A percentile compares a stretch with the other conserved stretches of the same genome.
Evolutionary conservation across 1,140 invertebrate species (phyloP).

Genomic region (Thaumatotibia leucotreta): DNA sequence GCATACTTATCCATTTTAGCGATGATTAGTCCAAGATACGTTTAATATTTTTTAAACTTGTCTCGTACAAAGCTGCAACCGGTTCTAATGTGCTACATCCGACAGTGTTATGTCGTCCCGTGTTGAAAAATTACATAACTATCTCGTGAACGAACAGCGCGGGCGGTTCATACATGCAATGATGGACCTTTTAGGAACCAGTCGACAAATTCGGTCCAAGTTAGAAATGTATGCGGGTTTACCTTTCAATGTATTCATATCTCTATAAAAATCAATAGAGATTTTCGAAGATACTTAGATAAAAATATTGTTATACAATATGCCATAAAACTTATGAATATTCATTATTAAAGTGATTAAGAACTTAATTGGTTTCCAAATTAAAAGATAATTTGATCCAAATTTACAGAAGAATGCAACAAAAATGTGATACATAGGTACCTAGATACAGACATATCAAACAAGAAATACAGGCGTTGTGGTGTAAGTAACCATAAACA

Average conservation of each 20-base stretch:
- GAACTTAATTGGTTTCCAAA: background rate
- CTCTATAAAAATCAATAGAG: background rate
- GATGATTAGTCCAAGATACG: too few species aligned
- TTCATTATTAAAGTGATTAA: background rate
- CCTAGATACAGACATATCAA: background rate
- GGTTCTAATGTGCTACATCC: background rate
- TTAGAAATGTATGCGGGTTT: constrained; percentile 14
- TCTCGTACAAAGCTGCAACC: background rate
- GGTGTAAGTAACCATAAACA: background rate
- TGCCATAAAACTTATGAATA: background rate
- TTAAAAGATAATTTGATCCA: background rate
- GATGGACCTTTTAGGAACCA: constrained; percentile 42
- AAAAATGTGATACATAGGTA: background rate
- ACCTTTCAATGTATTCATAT: background rate
- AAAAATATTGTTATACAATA: background rate
- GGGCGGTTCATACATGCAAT: constrained; percentile 31
- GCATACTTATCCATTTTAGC: too few species aligned
- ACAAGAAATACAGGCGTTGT: background rate
- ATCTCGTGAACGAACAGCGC: constrained; percentile 26
- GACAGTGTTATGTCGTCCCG: background rate
- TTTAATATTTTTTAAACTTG: background rate
- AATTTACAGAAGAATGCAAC: background rate
- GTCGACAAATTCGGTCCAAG: constrained; percentile 31
- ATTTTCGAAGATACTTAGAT: too few species aligned
- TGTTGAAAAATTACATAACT: constrained; percentile 9